These are phyloP conservation scores for Phrynocephalus versicolor DNA, from an alignment of 2,113 vertebrate genomes.

Conservation along the genomic window DNA sequence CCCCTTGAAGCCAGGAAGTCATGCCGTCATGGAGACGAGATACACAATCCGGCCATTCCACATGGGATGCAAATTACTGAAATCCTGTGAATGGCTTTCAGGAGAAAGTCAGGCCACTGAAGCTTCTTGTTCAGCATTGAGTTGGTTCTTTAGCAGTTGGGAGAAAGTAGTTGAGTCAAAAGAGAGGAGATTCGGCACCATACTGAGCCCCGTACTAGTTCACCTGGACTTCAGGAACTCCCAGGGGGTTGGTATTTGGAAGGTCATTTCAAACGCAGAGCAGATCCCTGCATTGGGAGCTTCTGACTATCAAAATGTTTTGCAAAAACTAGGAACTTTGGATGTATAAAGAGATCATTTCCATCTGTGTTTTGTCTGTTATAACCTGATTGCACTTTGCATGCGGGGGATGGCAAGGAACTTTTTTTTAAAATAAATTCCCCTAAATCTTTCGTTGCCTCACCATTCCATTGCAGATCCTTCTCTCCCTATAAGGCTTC, in stretches of 20 bases:
- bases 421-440: too few species aligned
- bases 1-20: neutral
- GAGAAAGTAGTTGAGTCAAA: neutral
- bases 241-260: neutral
- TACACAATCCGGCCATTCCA: too few species aligned
- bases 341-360: neutral
- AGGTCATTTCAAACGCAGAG: neutral
- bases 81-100: neutral
- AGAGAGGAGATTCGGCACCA: too few species aligned
- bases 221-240: neutral
- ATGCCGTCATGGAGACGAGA: neutral
- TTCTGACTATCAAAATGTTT: neutral
- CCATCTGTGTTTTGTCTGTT: too few species aligned
- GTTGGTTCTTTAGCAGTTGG: neutral
- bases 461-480: neutral
- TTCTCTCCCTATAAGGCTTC: neutral
- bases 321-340: neutral
- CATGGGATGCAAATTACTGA: neutral
- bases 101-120: too few species aligned
- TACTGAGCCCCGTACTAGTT: neutral
- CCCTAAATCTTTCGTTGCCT: too few species aligned
- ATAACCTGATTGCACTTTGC: too few species aligned
- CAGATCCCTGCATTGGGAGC: neutral
- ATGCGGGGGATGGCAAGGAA: neutral
- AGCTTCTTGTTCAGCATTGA: neutral